Evolutionary conservation across 2,113 vertebrate genomes (phyloP).

Genomic region (Penelope pileata): DNA sequence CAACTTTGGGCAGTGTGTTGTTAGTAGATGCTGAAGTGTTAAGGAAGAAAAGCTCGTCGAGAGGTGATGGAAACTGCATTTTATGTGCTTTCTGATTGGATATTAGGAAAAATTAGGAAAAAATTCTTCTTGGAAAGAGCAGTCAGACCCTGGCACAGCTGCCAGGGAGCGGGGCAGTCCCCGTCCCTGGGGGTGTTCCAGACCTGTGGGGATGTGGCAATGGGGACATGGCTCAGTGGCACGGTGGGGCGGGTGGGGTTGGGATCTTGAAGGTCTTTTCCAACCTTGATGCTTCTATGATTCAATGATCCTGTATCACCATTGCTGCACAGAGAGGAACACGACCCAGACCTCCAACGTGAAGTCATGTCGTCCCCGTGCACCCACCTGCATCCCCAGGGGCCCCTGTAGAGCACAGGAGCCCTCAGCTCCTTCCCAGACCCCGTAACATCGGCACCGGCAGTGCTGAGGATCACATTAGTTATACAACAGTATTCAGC

Average conservation of each 20-base stretch:
- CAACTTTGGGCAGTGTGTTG: background rate
- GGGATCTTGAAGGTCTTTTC: no score
- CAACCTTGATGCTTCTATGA: no score
- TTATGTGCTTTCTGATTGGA: background rate
- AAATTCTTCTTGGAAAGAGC: no score
- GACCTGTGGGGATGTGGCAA: no score
- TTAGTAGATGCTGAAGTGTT: background rate
- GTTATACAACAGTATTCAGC: background rate
- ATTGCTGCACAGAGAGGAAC: background rate
- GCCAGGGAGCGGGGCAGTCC: no score
- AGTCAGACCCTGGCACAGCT: no score
- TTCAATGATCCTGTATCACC: no score
- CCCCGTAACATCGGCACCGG: background rate
- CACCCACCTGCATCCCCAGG: background rate
- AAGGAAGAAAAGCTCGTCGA: background rate
- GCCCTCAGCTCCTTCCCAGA: background rate
- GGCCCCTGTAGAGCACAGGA: background rate
- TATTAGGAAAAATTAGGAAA: no score
- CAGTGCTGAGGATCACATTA: background rate
- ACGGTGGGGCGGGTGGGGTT: no score
- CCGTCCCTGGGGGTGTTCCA: no score
- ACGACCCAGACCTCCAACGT: background rate
- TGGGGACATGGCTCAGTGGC: no score
- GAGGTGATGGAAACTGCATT: background rate
- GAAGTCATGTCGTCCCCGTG: accelerated